These are phyloP conservation scores for Ochropleura leucogaster DNA, from an alignment of 2,888 invertebrate genomes.

Conservation along the genomic window DNA sequence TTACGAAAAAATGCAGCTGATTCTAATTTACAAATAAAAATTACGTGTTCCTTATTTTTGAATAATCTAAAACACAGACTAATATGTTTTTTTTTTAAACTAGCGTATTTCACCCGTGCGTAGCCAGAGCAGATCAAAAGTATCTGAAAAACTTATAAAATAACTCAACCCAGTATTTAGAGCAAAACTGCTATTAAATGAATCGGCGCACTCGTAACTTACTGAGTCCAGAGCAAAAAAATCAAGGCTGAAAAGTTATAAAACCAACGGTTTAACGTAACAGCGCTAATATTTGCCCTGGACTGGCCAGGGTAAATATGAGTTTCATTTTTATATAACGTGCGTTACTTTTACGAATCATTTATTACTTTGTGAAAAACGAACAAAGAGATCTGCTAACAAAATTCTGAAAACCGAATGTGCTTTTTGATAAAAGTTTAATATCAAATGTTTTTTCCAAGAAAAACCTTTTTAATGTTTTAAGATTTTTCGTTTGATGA, in stretches of 20 bases:
- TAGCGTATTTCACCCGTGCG: no score
- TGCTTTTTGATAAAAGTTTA: conserved; percentile 2
- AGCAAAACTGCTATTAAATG: conserved; percentile 23
- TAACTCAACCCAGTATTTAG: conserved; percentile 18
- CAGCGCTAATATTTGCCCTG: conserved; percentile 21
- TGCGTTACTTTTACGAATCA: conserved; percentile 11
- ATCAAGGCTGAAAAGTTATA: conserved; percentile 24
- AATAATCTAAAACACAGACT: no score
- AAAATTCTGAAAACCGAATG: conserved; percentile 8
- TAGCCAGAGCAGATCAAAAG: no score
- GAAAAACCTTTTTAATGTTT: not conserved
- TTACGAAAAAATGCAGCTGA: no score
- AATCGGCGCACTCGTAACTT: conserved; percentile 26
- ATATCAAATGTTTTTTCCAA: not conserved
- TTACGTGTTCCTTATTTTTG: no score
- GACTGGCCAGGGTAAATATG: conserved; percentile 6
- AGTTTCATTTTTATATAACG: conserved; percentile 32
- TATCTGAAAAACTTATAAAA: conserved; percentile 19
- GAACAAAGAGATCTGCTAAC: conserved; percentile 1
- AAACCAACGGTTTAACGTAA: conserved; percentile 24
- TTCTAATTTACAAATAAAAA: no score
- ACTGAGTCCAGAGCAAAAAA: conserved; percentile 19
- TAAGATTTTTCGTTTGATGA: conserved; percentile 8
- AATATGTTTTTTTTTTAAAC: no score
- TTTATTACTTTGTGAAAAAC: conserved; percentile 20